Evolutionary conservation across 2,888 invertebrate genomes (phyloP), one percentile per base, ranked within the genome.

Genomic region (Monopis laevigella): DNA sequence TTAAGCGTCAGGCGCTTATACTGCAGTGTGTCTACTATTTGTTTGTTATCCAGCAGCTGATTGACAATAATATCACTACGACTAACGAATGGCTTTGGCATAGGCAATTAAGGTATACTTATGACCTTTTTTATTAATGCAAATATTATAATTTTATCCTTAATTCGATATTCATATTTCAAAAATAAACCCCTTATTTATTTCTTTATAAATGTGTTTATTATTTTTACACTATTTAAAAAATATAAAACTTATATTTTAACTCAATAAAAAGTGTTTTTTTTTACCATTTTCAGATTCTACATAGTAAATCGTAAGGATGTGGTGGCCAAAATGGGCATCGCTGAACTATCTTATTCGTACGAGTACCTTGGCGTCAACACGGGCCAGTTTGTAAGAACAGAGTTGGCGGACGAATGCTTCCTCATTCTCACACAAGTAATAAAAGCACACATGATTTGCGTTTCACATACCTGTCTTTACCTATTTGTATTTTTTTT

Each of bases 351-450:
- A 80, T 86, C 91, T 17, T 99, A 99, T 69, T 94, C 97, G 0
- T 99, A 95, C 62, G 99, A 99, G 71, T 99, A 98, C 65, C 90
- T 98, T 56, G 99, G 99, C n/a, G 64, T 70, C n/a, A 95, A 96
- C 65, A 89, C 92, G 2, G 88, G 91, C 28, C 97, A 97, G 69
- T 84, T 99, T 51, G 99, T 99, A 4, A 90, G 96, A 57, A 99
- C 99, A 0, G 92, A 93, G 21, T 82, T 98, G 41, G 98, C 98
- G 12, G 98, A 99, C 69, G 94, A 96, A 63, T 99, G 99, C 64
- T 99, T 98, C 71, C 83, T 99, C 43, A 97, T 98, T 30, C 82
- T 99, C 44, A 98, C 97, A 6, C 98, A 98, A 82, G 88, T 87
- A 62, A 36, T n/a, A n/a, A n/a, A n/a, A n/a, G n/a, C n/a, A n/a